A percentile compares a stretch with the other conserved stretches of the same genome.
These are phyloP conservation scores for Argynnis bischoffii DNA, from an alignment of 2,888 invertebrate genomes.

Conservation along the genomic window DNA sequence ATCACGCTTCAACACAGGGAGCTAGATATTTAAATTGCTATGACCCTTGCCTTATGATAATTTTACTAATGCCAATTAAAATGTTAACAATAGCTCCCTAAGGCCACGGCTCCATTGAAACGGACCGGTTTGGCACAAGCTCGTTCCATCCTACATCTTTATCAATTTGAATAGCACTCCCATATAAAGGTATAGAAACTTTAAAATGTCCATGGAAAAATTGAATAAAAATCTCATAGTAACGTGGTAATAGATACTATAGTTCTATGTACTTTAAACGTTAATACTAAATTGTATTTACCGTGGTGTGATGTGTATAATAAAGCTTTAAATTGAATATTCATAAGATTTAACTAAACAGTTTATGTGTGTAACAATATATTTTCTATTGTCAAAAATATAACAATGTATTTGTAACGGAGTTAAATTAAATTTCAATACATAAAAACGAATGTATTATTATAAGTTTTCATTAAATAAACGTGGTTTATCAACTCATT, in stretches of 20 bases:
- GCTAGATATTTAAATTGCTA: slow-evolving; percentile 30
- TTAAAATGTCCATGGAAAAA: slow-evolving; percentile 1
- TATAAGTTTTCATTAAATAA: slow-evolving; percentile 12
- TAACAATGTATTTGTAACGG: slow-evolving; percentile 15
- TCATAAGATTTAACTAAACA: slow-evolving; percentile 43
- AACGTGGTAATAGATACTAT: slow-evolving; percentile 17
- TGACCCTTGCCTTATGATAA: slow-evolving; percentile 61
- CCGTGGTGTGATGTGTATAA: slow-evolving; percentile 28
- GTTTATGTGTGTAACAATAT: slow-evolving; percentile 28
- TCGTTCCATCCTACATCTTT: slow-evolving; percentile 47
- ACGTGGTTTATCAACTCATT: slow-evolving; percentile 8
- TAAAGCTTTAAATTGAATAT: slow-evolving; percentile 44
- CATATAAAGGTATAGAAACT: slow-evolving; percentile 3
- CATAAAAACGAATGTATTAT: slow-evolving; percentile 1
- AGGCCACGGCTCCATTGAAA: slow-evolving; percentile 61
- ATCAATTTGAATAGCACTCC: slow-evolving; percentile 41
- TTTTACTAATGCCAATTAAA: slow-evolving; percentile 68
- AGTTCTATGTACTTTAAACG: slow-evolving; percentile 15
- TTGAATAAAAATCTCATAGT: slow-evolving; percentile 5
- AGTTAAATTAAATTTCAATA: slow-evolving; percentile 13
- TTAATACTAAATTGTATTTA: background rate
- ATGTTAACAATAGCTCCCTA: slow-evolving; percentile 69
- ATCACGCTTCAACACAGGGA: slow-evolving; percentile 32
- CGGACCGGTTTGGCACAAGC: slow-evolving; percentile 70
- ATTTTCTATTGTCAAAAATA: slow-evolving; percentile 28